Percentiles rank a stretch among this genome's conserved stretches.
phyloP scores from a whole-genome alignment of 2,888 invertebrate genomes.

The Brassicogethes aeneus region DNA sequence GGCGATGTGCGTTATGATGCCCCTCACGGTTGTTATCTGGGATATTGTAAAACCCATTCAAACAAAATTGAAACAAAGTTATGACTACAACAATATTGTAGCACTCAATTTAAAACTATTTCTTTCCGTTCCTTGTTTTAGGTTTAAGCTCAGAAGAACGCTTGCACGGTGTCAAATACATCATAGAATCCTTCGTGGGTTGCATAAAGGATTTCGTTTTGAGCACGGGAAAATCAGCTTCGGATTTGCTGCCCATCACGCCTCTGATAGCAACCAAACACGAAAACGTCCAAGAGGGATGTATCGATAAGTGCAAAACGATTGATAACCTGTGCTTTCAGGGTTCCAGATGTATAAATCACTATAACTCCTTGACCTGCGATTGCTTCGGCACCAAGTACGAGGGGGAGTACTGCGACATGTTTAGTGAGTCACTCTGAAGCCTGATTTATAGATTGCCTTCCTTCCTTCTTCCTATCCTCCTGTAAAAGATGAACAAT shows the following conservation, averaged over 20 bases:
- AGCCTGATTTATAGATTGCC: no score
- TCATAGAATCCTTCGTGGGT: conserved; percentile 87
- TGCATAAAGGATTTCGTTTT: conserved; percentile 82
- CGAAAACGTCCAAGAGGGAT: conserved; percentile 84
- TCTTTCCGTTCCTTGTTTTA: conserved; percentile 29
- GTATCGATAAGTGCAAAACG: conserved; percentile 73
- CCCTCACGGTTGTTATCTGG: no score
- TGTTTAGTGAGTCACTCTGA: conserved; percentile 84
- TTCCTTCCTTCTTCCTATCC: no score
- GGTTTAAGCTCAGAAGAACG: conserved; percentile 82
- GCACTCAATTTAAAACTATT: not conserved
- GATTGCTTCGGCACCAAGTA: conserved; percentile 90
- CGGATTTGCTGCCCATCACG: conserved; percentile 69
- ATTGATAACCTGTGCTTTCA: conserved; percentile 78
- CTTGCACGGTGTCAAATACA: conserved; percentile 83
- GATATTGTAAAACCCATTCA: no score
- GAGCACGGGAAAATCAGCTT: conserved; percentile 78
- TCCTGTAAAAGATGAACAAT: no score
- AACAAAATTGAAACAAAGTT: no score
- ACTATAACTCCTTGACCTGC: conserved; percentile 81
- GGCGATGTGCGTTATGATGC: no score
- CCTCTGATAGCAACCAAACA: conserved; percentile 81
- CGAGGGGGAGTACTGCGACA: conserved; percentile 87
- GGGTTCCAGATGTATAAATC: conserved; percentile 84
- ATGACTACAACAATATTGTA: no score